Conservation (phyloP, 2,797 vertebrate genomes). For the Rhodeus uyekii region DNA sequence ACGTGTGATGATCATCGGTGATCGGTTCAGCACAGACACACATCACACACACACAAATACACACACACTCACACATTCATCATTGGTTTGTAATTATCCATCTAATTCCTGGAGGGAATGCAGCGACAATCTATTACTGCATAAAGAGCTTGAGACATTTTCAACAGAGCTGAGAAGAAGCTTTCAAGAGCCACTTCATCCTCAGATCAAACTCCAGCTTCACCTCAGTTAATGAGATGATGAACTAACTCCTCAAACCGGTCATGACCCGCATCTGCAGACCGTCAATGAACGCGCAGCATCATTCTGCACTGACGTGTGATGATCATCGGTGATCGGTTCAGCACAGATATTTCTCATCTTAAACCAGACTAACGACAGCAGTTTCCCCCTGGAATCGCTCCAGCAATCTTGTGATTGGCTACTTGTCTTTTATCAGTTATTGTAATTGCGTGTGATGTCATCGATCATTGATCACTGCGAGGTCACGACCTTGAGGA, state of each 20-base stretch:
- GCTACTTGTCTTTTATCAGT: background rate
- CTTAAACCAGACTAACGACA: background rate
- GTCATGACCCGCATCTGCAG: background rate
- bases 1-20: background rate
- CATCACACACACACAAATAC: too few species aligned
- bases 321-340: background rate
- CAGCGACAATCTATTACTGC: slow-evolving; percentile 11
- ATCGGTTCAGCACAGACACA: too few species aligned
- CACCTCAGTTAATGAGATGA: background rate
- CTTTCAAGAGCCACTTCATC: slow-evolving; percentile 11
- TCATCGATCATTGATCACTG: background rate
- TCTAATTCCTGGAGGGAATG: background rate
- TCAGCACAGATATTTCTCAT: background rate
- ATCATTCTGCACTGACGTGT: too few species aligned
- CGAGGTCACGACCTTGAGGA: background rate
- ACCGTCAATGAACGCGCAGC: background rate
- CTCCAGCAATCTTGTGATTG: background rate
- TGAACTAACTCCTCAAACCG: background rate
- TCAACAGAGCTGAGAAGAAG: background rate
- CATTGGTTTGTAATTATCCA: slow-evolving; percentile 3
- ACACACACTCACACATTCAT: slow-evolving; percentile 5
- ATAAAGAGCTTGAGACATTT: slow-evolving; percentile 9
- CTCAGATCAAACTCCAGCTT: background rate
- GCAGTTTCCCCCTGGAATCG: too few species aligned
- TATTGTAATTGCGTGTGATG: background rate